Base-by-base conservation (phyloP, 2,113 vertebrate genomes). In the Erpornis zantholeuca region DNA sequence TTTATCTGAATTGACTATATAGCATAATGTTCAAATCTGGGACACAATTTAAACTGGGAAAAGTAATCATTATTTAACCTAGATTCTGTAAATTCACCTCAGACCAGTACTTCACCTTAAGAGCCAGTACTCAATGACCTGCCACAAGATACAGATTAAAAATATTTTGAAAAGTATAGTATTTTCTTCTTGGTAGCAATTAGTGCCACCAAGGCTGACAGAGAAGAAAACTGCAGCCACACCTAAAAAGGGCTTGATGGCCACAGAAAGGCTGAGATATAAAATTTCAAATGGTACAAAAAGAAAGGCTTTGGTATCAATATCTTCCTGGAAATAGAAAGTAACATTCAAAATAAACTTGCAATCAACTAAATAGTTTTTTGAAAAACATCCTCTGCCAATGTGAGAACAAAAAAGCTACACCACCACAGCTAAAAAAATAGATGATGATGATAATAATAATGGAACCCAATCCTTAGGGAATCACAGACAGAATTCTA, bases 31-130 rank as follows among this genome's bases (percentile, higher is more conserved):
- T 96, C 83, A 86, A 94, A 97, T 96, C 92, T 92, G 76, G 96
- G 97, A 92, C 97, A 95, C 95, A 96, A 98, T 50, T 97, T 92
- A 94, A 97, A 97, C 75, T 66, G 76, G 96, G 97, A 86, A 95
- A 96, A 89, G 95, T 91, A 97, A 96, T 95, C 95, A 97, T 97
- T 96, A 96, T 95, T 98, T 98, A 97, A 97, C 96, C 96, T 54
- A 76, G 88, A 97, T 97, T 95, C 96, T 94, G 60, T 73, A 97
- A 94, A 97, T 97, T 97, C 90, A 97, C 94, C 81, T 97, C 91
- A 92, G 38, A 96, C n/a, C 42, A n/a, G n/a, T n/a, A n/a, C n/a
- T n/a, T n/a, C n/a, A n/a, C n/a, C n/a, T n/a, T 69, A 80, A 66
- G 73, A 94, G 94, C 73, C 95, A 96, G 72, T 76, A 91, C 72